phyloP scores from a whole-genome alignment of 2,113 vertebrate species.

The Chauna torquata region DNA sequence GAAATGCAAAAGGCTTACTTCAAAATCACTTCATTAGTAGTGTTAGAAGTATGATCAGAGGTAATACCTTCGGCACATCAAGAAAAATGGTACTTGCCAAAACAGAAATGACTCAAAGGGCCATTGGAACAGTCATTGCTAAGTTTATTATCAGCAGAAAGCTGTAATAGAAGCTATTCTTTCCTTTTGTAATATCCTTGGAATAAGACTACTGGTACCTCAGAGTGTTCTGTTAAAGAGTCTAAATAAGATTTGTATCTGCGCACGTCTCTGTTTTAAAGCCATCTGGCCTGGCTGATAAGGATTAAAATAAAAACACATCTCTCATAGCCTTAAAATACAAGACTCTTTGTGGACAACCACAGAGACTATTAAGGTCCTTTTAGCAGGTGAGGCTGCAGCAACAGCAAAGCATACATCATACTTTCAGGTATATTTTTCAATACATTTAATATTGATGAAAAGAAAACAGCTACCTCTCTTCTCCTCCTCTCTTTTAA shows the following conservation, averaged over 20 bases:
- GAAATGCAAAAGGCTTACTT: neutral
- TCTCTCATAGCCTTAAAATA: neutral
- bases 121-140: neutral
- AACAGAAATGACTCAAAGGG: neutral
- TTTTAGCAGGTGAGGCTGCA: neutral
- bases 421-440: neutral
- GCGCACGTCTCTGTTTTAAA: neutral
- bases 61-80: neutral
- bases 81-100: neutral
- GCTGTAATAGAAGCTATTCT: neutral
- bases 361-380: neutral
- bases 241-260: neutral
- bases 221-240: neutral
- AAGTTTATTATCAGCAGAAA: neutral
- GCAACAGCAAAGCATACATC: neutral
- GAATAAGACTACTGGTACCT: neutral
- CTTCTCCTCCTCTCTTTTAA: slow-evolving; percentile 97
- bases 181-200: neutral
- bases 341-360: neutral
- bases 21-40: neutral
- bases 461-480: slow-evolving; percentile 82
- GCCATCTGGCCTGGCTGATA: neutral
- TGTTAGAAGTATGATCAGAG: neutral
- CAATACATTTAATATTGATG: neutral
- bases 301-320: neutral